These are phyloP conservation scores for Graphium colonna DNA, from an alignment of 2,888 invertebrate species.

Conservation along the genomic window DNA sequence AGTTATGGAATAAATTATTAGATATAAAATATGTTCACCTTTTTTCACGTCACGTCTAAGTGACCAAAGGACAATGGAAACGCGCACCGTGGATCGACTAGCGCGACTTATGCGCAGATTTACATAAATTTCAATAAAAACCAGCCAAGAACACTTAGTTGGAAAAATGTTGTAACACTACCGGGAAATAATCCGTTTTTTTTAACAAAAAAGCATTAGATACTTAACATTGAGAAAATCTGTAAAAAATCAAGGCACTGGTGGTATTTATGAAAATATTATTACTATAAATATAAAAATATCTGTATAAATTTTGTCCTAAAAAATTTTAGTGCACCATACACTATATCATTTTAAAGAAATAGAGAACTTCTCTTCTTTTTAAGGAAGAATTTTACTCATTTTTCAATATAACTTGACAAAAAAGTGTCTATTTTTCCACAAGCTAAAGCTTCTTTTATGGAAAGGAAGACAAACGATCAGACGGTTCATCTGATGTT, in stretches of 20 bases:
- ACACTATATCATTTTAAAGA: too few species aligned
- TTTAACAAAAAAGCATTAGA: constrained; percentile 39
- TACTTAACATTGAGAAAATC: not conserved
- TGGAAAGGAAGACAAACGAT: too few species aligned
- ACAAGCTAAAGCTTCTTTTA: too few species aligned
- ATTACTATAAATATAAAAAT: not conserved
- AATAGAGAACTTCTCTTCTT: not conserved
- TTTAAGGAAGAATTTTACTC: not conserved
- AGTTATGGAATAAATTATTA: too few species aligned
- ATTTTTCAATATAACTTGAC: not conserved
- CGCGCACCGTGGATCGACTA: constrained; percentile 39
- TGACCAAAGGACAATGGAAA: constrained; percentile 40
- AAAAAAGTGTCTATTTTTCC: too few species aligned
- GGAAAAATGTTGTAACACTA: constrained; percentile 57
- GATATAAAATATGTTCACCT: too few species aligned
- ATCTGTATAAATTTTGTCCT: not conserved
- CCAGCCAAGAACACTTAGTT: constrained; percentile 36
- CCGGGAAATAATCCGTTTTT: constrained; percentile 48
- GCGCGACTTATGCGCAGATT: constrained; percentile 53
- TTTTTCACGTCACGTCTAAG: not conserved
- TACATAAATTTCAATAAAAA: constrained; percentile 68
- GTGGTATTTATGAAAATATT: too few species aligned
- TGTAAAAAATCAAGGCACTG: not conserved
- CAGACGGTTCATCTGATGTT: too few species aligned
- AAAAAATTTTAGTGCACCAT: too few species aligned